Conservation (phyloP, 1,140 invertebrate species). For the Bombus pascuorum region DNA sequence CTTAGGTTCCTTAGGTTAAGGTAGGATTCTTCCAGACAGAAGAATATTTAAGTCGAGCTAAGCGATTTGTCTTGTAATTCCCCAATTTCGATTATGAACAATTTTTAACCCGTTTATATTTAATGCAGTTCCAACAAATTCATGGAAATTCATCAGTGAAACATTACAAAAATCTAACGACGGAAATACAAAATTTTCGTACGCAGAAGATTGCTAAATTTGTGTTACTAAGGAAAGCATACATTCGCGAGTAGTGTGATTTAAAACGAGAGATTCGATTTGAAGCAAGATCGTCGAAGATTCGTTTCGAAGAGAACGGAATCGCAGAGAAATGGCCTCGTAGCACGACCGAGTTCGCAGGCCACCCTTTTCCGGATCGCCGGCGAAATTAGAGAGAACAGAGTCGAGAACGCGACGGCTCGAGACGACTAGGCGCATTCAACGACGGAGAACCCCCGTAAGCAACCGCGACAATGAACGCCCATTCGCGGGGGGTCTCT, state of each 20-base stretch:
- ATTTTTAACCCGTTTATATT: too few relatives aligned
- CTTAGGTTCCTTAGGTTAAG: too few relatives aligned
- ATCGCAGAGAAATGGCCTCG: not conserved
- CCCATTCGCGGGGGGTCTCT: conserved; percentile 61
- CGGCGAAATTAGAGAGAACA: conserved; percentile 55
- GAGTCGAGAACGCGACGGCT: conserved; percentile 4
- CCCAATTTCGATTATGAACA: too few relatives aligned
- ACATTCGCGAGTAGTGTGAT: not conserved
- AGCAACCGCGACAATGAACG: conserved; percentile 68
- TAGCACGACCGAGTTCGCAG: not conserved
- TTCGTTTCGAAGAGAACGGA: not conserved
- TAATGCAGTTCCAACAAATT: too few relatives aligned
- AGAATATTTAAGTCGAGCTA: too few relatives aligned
- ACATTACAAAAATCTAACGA: too few relatives aligned
- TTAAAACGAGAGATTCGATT: not conserved
- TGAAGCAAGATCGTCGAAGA: not conserved
- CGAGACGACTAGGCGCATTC: conserved; percentile 38
- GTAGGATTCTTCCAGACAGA: too few relatives aligned
- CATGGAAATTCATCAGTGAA: too few relatives aligned
- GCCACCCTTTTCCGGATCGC: conserved; percentile 51
- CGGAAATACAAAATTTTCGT: too few relatives aligned
- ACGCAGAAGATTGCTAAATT: too few relatives aligned
- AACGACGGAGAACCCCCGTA: conserved; percentile 59
- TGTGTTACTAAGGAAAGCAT: not conserved
- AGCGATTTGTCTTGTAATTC: too few relatives aligned